Base-by-base conservation (phyloP, 2,113 vertebrate genomes). In the Brachyhypopomus occidentalis region DNA sequence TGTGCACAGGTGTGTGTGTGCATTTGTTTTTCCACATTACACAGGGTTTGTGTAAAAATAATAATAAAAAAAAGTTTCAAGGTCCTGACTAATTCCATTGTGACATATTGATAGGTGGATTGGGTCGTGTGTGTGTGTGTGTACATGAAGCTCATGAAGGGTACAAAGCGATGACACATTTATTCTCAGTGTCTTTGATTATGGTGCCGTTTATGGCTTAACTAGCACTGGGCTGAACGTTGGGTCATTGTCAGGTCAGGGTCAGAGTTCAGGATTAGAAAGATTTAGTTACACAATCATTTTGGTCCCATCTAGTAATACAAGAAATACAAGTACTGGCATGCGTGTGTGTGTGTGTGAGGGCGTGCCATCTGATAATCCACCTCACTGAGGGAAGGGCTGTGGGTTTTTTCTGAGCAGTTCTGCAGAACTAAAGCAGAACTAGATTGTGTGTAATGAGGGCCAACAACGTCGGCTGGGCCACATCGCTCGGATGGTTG, bases 321-420 rank as follows among this genome's bases (percentile, higher is more conserved):
- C 60, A 63, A 25, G 63, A 30, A 66, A 66, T 34, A 66, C 27
- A 34, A 30, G 63, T 7, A 66, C 30, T 3, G 30, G 30, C 30
- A 30, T 6, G 27, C 0, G 41, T 64, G 62, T 17, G 67, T 34
- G 30, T 22, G 11, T 52, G 63, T 70, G 17, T 78, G 17, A 5
- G 45, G 27, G 16, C 8, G 74, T 58, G 55, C 74, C 60, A 66
- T 66, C 63, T 66, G 63, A 66, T 34, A 66, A 66, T 66, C 30
- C 30, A 2, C 25, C 63, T 34, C n/a, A n/a, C 2, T 66, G 63
- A 17, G 14, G 34, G 27, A 25, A 6, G 27, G 14, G 3, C 1
- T 9, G n/a, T n/a, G n/a, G 63, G 16, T 6, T 1, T 30, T 30
- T 30, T 66, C 27, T 6, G 19, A 64, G 63, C 11, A 2, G 5